A percentile compares a stretch with the other conserved stretches of the same genome.
phyloP scores from a whole-genome alignment of 2,113 vertebrate genomes.

The Calidris pygmaea region DNA sequence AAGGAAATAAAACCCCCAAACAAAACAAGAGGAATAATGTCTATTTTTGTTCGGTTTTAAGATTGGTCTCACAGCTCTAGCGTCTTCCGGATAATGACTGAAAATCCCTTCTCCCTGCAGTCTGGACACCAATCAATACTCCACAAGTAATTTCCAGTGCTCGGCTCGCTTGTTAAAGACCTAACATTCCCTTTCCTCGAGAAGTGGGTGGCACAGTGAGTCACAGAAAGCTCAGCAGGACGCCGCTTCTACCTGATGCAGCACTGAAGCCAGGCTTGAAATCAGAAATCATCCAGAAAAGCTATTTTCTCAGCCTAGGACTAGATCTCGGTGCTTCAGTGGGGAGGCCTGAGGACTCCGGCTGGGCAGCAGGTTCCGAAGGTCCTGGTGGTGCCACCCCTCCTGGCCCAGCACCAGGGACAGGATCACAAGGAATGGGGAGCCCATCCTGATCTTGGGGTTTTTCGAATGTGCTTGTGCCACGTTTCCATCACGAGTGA shows the following conservation, averaged over 20 bases:
- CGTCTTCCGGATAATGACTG: constrained; percentile 46
- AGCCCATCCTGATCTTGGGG: not conserved
- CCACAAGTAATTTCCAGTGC: constrained; percentile 45
- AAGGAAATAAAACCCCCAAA: constrained; percentile 12
- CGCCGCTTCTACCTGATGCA: constrained; percentile 2
- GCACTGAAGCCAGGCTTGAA: not conserved
- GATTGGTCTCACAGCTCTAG: not conserved
- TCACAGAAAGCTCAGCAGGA: constrained; percentile 46
- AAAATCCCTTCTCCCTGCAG: constrained; percentile 53
- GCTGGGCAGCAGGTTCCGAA: not conserved
- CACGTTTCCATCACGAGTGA: fast-evolving
- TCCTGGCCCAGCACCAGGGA: not conserved
- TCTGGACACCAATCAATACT: constrained; percentile 47
- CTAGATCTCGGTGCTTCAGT: not conserved
- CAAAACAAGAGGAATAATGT: constrained; percentile 17
- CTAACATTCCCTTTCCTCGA: not conserved
- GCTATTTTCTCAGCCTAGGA: not conserved
- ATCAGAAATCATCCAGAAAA: constrained; percentile 6
- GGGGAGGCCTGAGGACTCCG: not conserved
- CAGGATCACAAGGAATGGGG: not conserved
- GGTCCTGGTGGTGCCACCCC: not conserved
- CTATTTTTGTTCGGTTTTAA: not conserved
- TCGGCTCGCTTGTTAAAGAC: not conserved
- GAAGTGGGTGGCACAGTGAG: constrained; percentile 50
- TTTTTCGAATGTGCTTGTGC: not conserved